A percentile compares a stretch with the other conserved stretches of the same genome.
Evolutionary conservation across 1,140 invertebrate species (phyloP).

Genomic region (Mylabris phalerata): DNA sequence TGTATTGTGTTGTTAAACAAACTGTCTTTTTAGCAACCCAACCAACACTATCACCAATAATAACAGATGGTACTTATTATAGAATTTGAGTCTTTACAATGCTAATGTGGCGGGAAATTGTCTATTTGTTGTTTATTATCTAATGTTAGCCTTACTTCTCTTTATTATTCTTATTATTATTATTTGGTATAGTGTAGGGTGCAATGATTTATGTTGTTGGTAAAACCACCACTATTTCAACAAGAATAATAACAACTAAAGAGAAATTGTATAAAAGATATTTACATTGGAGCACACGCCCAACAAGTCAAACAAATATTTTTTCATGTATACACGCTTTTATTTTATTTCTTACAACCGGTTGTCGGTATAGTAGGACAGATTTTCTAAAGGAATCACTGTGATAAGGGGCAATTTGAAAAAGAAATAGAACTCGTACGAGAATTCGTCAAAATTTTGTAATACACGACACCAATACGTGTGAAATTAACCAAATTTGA

Average conservation of each 20-base stretch:
- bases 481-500: too few species aligned
- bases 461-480: too few species aligned
- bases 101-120: conserved; percentile 40
- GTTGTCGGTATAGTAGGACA: too few species aligned
- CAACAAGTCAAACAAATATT: conserved; percentile 8
- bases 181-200: conserved; percentile 13
- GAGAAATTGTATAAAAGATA: conserved; percentile 20
- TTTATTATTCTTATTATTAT: conserved; percentile 10
- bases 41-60: conserved; percentile 1
- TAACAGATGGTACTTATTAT: conserved; percentile 39
- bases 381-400: too few species aligned
- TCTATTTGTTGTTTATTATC: conserved; percentile 25
- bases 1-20: conserved; percentile 20
- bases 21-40: conserved; percentile 19
- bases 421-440: too few species aligned
- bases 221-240: too few species aligned
- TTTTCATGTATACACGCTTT: too few species aligned
- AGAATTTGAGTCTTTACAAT: conserved; percentile 17
- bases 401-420: too few species aligned
- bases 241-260: conserved; percentile 3
- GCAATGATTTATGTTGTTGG: conserved; percentile 25
- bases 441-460: too few species aligned
- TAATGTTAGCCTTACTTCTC: conserved; percentile 20
- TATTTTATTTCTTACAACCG: too few species aligned
- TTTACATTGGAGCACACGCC: conserved; percentile 17